Conservation (phyloP, 2,888 invertebrate genomes). For the Aporophyla nigra region DNA sequence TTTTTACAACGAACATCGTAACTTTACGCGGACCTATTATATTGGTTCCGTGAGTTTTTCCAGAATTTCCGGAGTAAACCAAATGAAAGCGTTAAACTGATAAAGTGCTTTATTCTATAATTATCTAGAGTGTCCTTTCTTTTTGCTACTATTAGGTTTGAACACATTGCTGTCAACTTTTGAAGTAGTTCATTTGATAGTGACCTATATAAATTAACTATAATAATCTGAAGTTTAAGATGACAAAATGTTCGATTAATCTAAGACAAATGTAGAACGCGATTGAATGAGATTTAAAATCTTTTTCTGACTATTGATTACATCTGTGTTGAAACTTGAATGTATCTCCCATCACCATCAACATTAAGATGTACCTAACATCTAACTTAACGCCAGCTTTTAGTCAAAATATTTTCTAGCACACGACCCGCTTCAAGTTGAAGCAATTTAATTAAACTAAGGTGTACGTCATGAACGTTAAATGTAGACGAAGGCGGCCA, state of each 20-base stretch:
- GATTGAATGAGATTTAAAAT: not conserved
- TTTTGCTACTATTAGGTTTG: not conserved
- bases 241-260: not conserved
- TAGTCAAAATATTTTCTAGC: constrained; percentile 65
- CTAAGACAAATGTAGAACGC: not conserved
- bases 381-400: constrained; percentile 38
- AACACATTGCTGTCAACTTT: too few relatives aligned
- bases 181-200: not conserved
- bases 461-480: constrained; percentile 88
- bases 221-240: not conserved
- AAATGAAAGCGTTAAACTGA: constrained; percentile 5
- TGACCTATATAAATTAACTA: not conserved
- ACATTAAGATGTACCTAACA: not conserved
- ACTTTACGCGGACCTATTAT: constrained; percentile 69
- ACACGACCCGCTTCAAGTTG: constrained; percentile 69
- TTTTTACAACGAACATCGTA: constrained; percentile 82
- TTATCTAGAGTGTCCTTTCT: not conserved
- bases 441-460: constrained; percentile 89
- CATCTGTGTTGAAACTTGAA: not conserved
- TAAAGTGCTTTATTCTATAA: not conserved
- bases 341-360: not conserved
- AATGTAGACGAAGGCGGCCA: constrained; percentile 88
- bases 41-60: constrained; percentile 59
- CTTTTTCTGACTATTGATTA: too few relatives aligned
- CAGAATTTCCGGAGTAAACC: constrained; percentile 31